phyloP scores from a whole-genome alignment of 2,797 vertebrate species.

The Parambassis ranga region DNA sequence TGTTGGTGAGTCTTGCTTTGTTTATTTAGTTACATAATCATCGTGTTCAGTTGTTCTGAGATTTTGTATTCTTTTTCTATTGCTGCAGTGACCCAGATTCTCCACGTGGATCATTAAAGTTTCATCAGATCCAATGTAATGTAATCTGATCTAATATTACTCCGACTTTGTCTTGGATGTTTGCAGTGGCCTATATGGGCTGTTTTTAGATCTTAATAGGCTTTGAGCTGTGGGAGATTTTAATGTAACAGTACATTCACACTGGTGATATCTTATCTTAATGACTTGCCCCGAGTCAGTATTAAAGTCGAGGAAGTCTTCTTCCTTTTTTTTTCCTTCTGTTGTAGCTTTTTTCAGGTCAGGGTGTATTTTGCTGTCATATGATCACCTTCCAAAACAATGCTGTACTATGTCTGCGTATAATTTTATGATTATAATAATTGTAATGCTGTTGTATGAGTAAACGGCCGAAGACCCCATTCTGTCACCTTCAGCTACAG shows the following conservation, averaged over 20 bases:
- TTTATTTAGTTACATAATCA: background rate
- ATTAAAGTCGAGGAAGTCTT: too few species aligned
- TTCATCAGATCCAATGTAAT: constrained; percentile 21
- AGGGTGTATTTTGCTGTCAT: background rate
- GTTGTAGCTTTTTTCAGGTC: too few species aligned
- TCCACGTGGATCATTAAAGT: constrained; percentile 26
- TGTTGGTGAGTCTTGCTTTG: too few species aligned
- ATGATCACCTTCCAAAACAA: too few species aligned
- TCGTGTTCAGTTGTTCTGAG: background rate
- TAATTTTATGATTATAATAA: too few species aligned
- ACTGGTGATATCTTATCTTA: background rate
- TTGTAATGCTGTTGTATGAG: too few species aligned
- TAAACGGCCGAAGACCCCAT: background rate
- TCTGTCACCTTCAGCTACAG: background rate
- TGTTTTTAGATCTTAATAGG: background rate
- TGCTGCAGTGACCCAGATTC: constrained; percentile 38
- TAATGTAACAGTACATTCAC: background rate
- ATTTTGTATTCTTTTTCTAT: background rate
- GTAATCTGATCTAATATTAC: constrained; percentile 28
- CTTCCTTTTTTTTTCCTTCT: too few species aligned
- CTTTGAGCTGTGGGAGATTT: background rate
- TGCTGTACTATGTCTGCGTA: too few species aligned
- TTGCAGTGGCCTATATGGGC: background rate
- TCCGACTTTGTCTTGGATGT: constrained; percentile 9
- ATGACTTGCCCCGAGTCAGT: too few species aligned